Evolutionary conservation across 2,888 invertebrate genomes (phyloP).

Genomic region (Habrosyne pyritoides): DNA sequence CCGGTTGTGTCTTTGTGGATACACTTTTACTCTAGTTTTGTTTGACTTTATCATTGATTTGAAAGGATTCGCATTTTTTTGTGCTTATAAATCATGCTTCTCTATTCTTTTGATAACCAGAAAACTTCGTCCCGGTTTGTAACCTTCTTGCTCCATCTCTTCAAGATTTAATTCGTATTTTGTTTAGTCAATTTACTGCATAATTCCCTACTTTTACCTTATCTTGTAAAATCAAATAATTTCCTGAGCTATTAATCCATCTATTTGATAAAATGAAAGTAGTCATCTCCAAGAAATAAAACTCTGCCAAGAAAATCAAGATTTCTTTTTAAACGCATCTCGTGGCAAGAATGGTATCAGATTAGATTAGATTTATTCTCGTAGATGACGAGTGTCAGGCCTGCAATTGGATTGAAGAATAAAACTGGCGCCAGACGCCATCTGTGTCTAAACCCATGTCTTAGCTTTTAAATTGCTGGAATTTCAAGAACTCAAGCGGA

Average conservation of each 20-base stretch:
- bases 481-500: not conserved
- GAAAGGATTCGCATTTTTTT: too few species aligned
- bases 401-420: conserved; percentile 1
- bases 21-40: too few species aligned
- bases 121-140: too few species aligned
- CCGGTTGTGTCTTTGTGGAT: too few species aligned
- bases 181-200: too few species aligned
- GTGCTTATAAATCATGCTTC: too few species aligned
- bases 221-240: not conserved
- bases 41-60: too few species aligned
- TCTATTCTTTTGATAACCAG: too few species aligned
- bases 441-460: conserved; percentile 1
- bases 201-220: too few species aligned
- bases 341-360: not conserved
- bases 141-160: too few species aligned
- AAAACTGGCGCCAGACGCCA: not conserved
- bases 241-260: not conserved
- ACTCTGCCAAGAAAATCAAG: not conserved
- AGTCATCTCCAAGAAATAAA: not conserved
- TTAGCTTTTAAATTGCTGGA: not conserved
- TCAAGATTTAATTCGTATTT: too few species aligned
- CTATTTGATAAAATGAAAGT: not conserved
- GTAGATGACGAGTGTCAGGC: not conserved
- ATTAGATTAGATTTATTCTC: conserved; percentile 3
- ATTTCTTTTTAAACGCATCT: not conserved